phyloP scores from a whole-genome alignment of 2,113 vertebrate species.

The Taurulus bubalis region DNA sequence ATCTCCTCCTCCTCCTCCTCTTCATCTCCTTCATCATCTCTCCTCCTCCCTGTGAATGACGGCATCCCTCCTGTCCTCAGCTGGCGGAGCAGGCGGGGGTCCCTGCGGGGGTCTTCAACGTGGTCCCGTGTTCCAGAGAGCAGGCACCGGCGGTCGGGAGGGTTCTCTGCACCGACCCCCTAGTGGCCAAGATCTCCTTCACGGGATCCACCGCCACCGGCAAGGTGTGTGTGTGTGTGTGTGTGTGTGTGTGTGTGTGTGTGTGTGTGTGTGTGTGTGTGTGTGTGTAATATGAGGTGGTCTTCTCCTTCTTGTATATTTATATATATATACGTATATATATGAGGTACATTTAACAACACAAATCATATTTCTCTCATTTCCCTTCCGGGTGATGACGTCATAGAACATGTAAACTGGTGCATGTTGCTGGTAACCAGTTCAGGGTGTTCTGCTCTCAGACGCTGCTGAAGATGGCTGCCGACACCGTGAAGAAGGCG shows the following conservation, averaged over 20 bases:
- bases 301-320: too few relatives aligned
- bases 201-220: conserved; percentile 96
- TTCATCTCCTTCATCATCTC: too few relatives aligned
- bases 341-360: too few relatives aligned
- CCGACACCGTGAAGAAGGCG: conserved; percentile 91
- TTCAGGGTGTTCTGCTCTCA: conserved; percentile 56
- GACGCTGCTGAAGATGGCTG: conserved; percentile 89
- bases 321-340: too few relatives aligned
- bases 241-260: too few relatives aligned
- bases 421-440: too few relatives aligned
- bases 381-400: too few relatives aligned
- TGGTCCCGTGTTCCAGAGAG: conserved; percentile 91
- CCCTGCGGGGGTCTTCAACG: conserved; percentile 92
- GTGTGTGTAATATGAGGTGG: too few relatives aligned
- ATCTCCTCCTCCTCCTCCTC: neutral
- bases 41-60: too few relatives aligned
- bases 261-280: too few relatives aligned
- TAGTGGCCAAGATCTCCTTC: conserved; percentile 95
- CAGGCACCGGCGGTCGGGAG: conserved; percentile 88
- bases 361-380: too few relatives aligned
- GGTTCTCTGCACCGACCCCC: conserved; percentile 91
- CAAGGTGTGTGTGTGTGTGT: conserved; percentile 80
- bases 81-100: conserved; percentile 92
- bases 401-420: too few relatives aligned
- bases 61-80: conserved; percentile 63